These are phyloP conservation scores for Periophthalmus magnuspinnatus DNA, from an alignment of 2,797 vertebrate genomes.

Conservation along the genomic window DNA sequence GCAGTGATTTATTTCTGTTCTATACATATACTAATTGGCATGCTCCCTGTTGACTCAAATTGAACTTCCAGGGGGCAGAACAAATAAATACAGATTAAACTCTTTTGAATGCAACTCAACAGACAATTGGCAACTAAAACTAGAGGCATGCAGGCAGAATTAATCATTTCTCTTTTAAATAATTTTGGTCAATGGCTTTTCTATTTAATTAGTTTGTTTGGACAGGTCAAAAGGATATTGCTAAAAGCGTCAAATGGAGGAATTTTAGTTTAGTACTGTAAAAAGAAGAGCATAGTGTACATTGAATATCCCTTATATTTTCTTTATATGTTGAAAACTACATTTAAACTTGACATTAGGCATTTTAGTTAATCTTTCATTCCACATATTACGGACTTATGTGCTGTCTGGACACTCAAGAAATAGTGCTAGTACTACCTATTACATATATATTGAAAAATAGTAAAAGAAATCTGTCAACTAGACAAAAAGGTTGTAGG, in stretches of 20 bases:
- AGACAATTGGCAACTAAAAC: background rate
- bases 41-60: background rate
- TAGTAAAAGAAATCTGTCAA: no score
- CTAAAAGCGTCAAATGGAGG: background rate
- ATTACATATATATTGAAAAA: no score
- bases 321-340: background rate
- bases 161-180: background rate
- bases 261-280: background rate
- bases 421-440: background rate
- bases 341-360: background rate
- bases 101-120: background rate
- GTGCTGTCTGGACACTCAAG: background rate
- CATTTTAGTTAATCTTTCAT: background rate
- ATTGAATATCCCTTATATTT: background rate
- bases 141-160: background rate
- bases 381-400: background rate
- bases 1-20: background rate
- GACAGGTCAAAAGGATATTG: background rate
- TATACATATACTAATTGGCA: background rate
- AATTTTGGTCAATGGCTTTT: background rate
- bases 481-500: no score
- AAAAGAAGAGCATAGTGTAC: background rate
- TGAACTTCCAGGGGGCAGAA: conserved; percentile 3
- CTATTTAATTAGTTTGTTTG: conserved; percentile 1
- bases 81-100: conserved; percentile 23